Conservation (phyloP, 2,888 invertebrate genomes). For the Lordiphosa fenestrarum region DNA sequence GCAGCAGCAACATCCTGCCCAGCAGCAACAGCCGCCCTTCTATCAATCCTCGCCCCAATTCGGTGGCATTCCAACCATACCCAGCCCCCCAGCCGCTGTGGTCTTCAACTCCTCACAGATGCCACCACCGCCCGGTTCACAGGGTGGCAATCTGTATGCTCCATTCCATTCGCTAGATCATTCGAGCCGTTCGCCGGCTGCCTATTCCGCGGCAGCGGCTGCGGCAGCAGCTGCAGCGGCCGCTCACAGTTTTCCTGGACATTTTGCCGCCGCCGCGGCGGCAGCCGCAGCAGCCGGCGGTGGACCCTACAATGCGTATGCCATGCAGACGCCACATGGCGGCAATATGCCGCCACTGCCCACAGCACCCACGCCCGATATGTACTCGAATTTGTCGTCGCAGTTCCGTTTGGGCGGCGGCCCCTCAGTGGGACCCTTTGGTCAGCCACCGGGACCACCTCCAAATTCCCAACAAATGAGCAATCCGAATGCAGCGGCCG, state of each 20-base stretch:
- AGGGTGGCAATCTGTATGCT: slow-evolving; percentile 89
- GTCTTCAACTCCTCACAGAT: slow-evolving; percentile 90
- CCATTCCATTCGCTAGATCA: slow-evolving; percentile 88
- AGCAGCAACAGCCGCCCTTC: slow-evolving; percentile 80
- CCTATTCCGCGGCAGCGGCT: slow-evolving; percentile 80
- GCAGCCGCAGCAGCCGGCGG: slow-evolving; percentile 69
- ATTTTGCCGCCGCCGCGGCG: slow-evolving; percentile 81
- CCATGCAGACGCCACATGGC: slow-evolving; percentile 82
- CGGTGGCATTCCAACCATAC: slow-evolving; percentile 90
- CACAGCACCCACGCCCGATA: slow-evolving; percentile 85
- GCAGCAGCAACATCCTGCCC: slow-evolving; percentile 80
- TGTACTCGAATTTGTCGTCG: slow-evolving; percentile 85
- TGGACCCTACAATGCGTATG: slow-evolving; percentile 86
- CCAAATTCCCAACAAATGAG: slow-evolving; percentile 88
- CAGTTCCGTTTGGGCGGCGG: slow-evolving; percentile 85
- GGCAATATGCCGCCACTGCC: slow-evolving; percentile 81
- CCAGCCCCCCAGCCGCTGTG: slow-evolving; percentile 89
- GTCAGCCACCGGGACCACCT: slow-evolving; percentile 51
- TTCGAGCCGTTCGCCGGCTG: slow-evolving; percentile 88
- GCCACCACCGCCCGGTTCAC: slow-evolving; percentile 82
- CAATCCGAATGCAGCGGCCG: slow-evolving; percentile 86
- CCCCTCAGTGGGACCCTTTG: slow-evolving; percentile 83
- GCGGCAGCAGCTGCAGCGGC: slow-evolving; percentile 86
- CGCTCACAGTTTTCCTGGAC: slow-evolving; percentile 81
- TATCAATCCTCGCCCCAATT: slow-evolving; percentile 87